Evolutionary conservation across 2,797 vertebrate genomes (phyloP).

Genomic region (Chrosomus eos): DNA sequence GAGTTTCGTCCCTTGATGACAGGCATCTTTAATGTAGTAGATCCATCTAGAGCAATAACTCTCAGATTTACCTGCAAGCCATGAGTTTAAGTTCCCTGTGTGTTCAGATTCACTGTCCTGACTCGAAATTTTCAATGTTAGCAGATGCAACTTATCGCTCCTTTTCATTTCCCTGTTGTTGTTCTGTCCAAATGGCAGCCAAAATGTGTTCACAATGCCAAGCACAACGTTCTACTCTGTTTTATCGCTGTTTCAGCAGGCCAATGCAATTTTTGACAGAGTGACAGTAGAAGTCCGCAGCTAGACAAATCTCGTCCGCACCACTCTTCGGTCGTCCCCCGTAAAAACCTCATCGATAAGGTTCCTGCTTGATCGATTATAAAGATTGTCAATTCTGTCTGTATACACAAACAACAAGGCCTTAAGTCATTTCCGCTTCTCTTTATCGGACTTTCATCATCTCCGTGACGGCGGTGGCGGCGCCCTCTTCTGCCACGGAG

Average conservation of each 20-base stretch:
- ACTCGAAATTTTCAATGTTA: slow-evolving; percentile 45
- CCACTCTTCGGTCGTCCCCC: slow-evolving; percentile 24
- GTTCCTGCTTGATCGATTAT: slow-evolving; percentile 41
- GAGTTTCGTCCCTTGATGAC: slow-evolving; percentile 48
- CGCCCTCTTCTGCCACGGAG: slow-evolving; percentile 26
- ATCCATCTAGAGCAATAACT: slow-evolving; percentile 68
- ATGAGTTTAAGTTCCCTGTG: slow-evolving; percentile 53
- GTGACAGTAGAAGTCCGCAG: not conserved
- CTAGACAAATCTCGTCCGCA: slow-evolving; percentile 18
- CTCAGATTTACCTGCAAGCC: slow-evolving; percentile 57
- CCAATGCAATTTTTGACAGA: slow-evolving; percentile 33
- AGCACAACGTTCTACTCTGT: slow-evolving; percentile 60
- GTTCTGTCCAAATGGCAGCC: slow-evolving; percentile 34
- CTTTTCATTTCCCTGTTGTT: slow-evolving; percentile 31
- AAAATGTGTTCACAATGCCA: slow-evolving; percentile 56
- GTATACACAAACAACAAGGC: slow-evolving; percentile 51
- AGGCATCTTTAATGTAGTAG: slow-evolving; percentile 56
- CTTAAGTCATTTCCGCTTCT: slow-evolving; percentile 53
- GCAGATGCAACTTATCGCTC: not conserved
- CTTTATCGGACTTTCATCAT: slow-evolving; percentile 2
- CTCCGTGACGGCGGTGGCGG: slow-evolving; percentile 42
- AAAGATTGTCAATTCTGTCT: slow-evolving; percentile 49
- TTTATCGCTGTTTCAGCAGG: slow-evolving; percentile 17
- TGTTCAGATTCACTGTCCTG: slow-evolving; percentile 44
- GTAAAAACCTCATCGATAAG: slow-evolving; percentile 18